Conservation (phyloP, 2,888 invertebrate species). For the Eretmocerus hayati region DNA sequence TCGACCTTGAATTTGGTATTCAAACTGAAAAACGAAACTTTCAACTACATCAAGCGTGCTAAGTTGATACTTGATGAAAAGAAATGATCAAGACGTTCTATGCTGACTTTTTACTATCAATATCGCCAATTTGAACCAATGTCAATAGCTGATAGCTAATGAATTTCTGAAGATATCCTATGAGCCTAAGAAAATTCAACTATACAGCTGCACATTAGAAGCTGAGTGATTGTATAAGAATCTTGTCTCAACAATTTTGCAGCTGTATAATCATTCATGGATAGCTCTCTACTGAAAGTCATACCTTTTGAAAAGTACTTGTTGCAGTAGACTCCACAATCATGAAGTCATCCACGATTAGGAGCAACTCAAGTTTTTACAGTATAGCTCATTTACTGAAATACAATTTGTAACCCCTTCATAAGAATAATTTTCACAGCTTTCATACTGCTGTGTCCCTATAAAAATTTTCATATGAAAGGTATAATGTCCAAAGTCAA, state of each 20-base stretch:
- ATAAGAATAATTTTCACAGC: slow-evolving; percentile 11
- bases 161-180: no score
- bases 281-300: slow-evolving; percentile 4
- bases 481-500: not conserved
- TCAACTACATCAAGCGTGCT: not conserved
- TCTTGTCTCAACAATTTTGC: no score
- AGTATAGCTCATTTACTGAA: slow-evolving; percentile 5
- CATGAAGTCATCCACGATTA: slow-evolving; percentile 15
- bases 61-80: not conserved
- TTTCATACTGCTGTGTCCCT: slow-evolving; percentile 13
- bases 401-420: slow-evolving; percentile 1
- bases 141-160: no score
- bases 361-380: slow-evolving; percentile 8
- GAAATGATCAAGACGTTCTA: no score
- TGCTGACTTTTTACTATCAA: no score
- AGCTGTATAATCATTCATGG: slow-evolving; percentile 8
- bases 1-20: slow-evolving; percentile 1
- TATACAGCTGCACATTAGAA: no score
- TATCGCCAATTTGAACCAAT: no score
- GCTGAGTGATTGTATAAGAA: no score
- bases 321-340: slow-evolving; percentile 14
- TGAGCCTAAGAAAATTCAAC: no score
- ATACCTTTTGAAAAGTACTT: slow-evolving; percentile 17
- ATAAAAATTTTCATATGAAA: slow-evolving; percentile 18
- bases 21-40: not conserved